phyloP scores from a whole-genome alignment of 2,888 invertebrate genomes.

The Clostera curtula region DNA sequence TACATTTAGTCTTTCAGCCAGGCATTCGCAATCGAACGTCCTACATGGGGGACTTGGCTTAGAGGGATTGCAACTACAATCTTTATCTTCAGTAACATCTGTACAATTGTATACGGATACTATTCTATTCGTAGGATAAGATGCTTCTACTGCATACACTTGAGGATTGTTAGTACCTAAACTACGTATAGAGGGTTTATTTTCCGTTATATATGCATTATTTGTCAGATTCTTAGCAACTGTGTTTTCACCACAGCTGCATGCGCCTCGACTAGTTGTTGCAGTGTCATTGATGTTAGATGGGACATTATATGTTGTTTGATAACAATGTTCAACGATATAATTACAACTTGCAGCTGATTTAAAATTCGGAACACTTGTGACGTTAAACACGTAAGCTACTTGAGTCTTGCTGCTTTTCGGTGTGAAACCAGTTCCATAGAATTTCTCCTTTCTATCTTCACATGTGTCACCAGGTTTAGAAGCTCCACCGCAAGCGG shows the following conservation, averaged over 20 bases:
- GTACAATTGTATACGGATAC: slow-evolving; percentile 38
- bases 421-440: slow-evolving; percentile 41
- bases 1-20: slow-evolving; percentile 37
- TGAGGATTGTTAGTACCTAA: slow-evolving; percentile 20
- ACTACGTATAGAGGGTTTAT: slow-evolving; percentile 17
- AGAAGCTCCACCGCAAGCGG: slow-evolving; percentile 44
- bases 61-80: slow-evolving; percentile 55
- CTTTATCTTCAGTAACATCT: slow-evolving; percentile 44
- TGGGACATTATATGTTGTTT: slow-evolving; percentile 16
- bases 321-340: slow-evolving; percentile 30
- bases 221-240: background rate
- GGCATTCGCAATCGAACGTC: slow-evolving; percentile 60
- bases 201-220: slow-evolving; percentile 11
- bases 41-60: slow-evolving; percentile 54
- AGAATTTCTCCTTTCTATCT: slow-evolving; percentile 35
- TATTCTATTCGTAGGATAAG: slow-evolving; percentile 20
- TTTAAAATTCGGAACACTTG: slow-evolving; percentile 33
- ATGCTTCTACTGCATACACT: slow-evolving; percentile 29
- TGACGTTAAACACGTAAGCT: slow-evolving; percentile 37
- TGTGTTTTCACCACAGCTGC: background rate
- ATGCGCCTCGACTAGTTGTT: slow-evolving; percentile 8
- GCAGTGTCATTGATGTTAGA: slow-evolving; percentile 5
- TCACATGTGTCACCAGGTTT: slow-evolving; percentile 45
- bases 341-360: slow-evolving; percentile 35
- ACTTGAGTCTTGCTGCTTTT: slow-evolving; percentile 35